A percentile compares a stretch with the other conserved stretches of the same genome.
These are phyloP conservation scores for Eutolmus rufibarbis DNA, from an alignment of 2,888 invertebrate genomes.

Conservation along the genomic window DNA sequence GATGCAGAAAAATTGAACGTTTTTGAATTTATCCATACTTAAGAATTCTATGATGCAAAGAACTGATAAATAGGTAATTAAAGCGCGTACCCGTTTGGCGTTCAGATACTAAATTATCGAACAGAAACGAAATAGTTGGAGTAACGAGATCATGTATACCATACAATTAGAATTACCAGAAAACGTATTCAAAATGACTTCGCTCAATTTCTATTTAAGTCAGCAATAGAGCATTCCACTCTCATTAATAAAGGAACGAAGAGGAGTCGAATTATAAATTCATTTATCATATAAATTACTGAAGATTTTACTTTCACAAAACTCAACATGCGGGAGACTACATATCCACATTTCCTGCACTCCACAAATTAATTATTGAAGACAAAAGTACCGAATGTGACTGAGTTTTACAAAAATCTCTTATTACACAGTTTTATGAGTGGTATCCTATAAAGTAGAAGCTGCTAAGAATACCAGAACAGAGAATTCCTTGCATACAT, in stretches of 20 bases:
- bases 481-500: conserved; percentile 8
- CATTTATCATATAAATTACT: not conserved
- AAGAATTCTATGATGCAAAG: not conserved
- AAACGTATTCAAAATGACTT: not conserved
- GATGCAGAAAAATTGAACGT: too few relatives aligned
- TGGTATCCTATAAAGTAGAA: not conserved
- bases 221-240: not conserved
- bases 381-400: conserved; percentile 1
- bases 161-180: not conserved
- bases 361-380: conserved; percentile 8
- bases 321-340: not conserved
- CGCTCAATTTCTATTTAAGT: not conserved
- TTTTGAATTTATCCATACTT: too few relatives aligned
- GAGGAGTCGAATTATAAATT: not conserved
- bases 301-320: not conserved
- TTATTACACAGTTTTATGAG: conserved; percentile 29
- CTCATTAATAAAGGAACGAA: not conserved
- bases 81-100: not conserved
- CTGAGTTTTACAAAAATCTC: conserved; percentile 33
- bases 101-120: not conserved
- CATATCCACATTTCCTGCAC: not conserved
- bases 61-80: not conserved
- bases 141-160: not conserved
- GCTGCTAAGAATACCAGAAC: not conserved
- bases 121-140: not conserved